phyloP scores from a whole-genome alignment of 2,113 vertebrate genomes.

The Embiotoca jacksoni region DNA sequence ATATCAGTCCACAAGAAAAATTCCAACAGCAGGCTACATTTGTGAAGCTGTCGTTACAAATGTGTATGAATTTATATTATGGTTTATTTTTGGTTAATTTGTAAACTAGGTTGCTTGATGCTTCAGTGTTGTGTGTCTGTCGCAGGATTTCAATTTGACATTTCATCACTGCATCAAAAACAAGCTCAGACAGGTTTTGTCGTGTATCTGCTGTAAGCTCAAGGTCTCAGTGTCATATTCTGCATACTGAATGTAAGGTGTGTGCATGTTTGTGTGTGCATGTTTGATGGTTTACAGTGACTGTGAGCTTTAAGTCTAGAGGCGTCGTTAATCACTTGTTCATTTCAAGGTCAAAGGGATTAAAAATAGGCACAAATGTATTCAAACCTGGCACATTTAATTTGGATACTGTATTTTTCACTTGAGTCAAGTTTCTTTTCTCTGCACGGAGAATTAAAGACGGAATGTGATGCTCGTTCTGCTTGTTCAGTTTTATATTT shows the following conservation, averaged over 20 bases:
- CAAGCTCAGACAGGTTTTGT: slow-evolving; percentile 76
- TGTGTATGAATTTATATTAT: background rate
- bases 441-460: slow-evolving; percentile 15
- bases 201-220: slow-evolving; percentile 41
- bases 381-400: slow-evolving; percentile 49
- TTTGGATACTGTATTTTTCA: slow-evolving; percentile 43
- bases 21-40: background rate
- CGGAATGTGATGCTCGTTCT: background rate
- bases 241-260: background rate
- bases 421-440: slow-evolving; percentile 13
- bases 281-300: slow-evolving; percentile 83
- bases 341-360: no score
- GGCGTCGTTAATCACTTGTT: no score
- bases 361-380: slow-evolving; percentile 66
- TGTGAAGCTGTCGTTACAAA: background rate
- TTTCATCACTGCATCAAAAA: background rate
- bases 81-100: background rate
- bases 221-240: background rate
- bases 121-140: background rate
- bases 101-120: background rate
- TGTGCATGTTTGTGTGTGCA: slow-evolving; percentile 12
- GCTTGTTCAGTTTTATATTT: slow-evolving; percentile 9
- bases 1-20: background rate
- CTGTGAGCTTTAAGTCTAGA: slow-evolving; percentile 77
- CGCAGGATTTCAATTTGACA: background rate